Evolutionary conservation across 2,888 invertebrate species (phyloP), one percentile per base, ranked within the genome.

Genomic region (Scelioninae gen. 1): DNA sequence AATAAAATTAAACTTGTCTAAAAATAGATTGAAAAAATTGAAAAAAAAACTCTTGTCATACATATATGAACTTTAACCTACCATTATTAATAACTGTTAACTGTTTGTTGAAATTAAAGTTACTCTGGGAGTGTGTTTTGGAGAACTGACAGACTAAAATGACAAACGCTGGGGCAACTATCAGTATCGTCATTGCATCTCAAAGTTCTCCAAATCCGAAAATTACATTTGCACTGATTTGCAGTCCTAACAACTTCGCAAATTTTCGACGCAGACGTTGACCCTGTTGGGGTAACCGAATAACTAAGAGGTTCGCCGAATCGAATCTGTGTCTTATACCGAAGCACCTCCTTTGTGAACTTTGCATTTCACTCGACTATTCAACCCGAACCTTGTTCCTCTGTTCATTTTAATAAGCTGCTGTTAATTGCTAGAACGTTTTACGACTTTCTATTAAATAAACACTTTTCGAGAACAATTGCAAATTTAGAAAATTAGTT

Each of bases 41-140:
- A 34, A n/a, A n/a, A n/a, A n/a, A n/a, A n/a, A n/a, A n/a, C 4
- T 23, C 23, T 23, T 23, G 23, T 43, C 0, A 8, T 15, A 15
- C 45, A 11, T 16, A 10, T 1, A 6, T 45, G 45, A 63, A 34
- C 40, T 40, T 53, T 31, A 32, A 62, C 74, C 38, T 77, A 93
- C 93, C 93, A 88, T 93, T 93, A 80, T 90, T 92, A 53, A 92
- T 87, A 60, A 93, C 89, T 38, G 89, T 89, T 55, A 93, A 87
- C 72, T 93, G 93, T 88, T 92, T 93, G 79, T 93, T 93, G 71
- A 93, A 92, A 40, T 88, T 92, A 32, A 93, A 87, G 68, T 55
- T 78, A 32, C 84, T 84, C 47, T 84, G 84, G 5, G 79, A 72
- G 5, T 56, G 29, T 0, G 55, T 72, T 43, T 53, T 53, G 10